Conservation (phyloP, 1,140 invertebrate species). For the Tetranychus cinnabarinus region DNA sequence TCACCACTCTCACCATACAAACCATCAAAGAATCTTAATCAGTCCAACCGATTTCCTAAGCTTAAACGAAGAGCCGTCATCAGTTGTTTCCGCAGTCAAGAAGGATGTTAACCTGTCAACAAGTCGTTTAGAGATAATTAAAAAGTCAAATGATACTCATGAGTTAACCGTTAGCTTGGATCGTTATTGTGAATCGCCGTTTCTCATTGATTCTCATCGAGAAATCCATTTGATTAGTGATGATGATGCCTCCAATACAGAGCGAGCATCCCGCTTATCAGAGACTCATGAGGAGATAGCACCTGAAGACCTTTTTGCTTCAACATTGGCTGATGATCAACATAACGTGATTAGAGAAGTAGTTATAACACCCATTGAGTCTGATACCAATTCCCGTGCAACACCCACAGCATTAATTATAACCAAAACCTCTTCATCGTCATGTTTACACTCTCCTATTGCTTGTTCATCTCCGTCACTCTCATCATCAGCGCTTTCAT, state of each 20-base stretch:
- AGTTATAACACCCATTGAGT: not conserved
- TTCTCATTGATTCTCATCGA: not conserved
- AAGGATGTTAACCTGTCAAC: slow-evolving; percentile 6
- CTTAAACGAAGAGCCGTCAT: not conserved
- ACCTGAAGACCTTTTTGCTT: not conserved
- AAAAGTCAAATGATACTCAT: not conserved
- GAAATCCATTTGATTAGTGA: slow-evolving; percentile 1
- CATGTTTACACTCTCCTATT: too few relatives aligned
- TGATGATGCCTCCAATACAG: slow-evolving; percentile 3
- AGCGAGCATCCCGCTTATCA: slow-evolving; percentile 1
- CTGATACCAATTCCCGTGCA: not conserved
- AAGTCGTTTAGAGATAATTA: slow-evolving; percentile 2
- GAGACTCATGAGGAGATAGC: slow-evolving; percentile 1
- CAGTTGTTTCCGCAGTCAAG: not conserved
- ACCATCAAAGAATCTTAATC: slow-evolving; percentile 1
- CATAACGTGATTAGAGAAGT: not conserved
- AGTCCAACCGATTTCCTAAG: slow-evolving; percentile 5
- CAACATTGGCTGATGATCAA: slow-evolving; percentile 1
- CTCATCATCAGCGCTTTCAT: too few relatives aligned
- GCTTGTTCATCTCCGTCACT: too few relatives aligned
- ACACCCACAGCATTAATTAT: not conserved
- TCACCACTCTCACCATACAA: not conserved
- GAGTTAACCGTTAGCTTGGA: not conserved
- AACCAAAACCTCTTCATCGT: not conserved
- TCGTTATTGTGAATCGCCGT: slow-evolving; percentile 5